Percentiles rank a stretch among this genome's conserved stretches.
Conservation (phyloP, 2,888 invertebrate species). For the Scelioninae gen. 1 region DNA sequence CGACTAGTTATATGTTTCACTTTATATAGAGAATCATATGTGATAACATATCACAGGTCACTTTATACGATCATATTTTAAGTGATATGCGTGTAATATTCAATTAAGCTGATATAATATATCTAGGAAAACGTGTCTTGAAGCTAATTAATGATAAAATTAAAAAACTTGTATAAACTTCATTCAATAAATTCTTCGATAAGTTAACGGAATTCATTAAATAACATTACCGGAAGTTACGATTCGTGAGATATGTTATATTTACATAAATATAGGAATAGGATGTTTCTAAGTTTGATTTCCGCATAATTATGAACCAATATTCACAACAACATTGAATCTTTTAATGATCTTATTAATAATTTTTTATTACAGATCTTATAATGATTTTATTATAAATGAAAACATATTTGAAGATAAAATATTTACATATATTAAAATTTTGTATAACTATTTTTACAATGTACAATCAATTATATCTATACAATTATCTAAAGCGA, state of each 20-base stretch:
- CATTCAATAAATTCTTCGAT: neutral
- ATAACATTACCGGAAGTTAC: neutral
- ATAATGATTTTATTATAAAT: no score
- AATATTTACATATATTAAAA: no score
- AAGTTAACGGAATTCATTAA: no score
- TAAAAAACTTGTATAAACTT: neutral
- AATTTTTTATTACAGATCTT: no score
- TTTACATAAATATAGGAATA: no score
- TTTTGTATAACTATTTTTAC: no score
- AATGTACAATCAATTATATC: no score
- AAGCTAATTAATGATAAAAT: neutral
- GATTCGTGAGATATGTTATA: neutral
- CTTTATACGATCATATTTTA: conserved; percentile 8
- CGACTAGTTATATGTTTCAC: neutral
- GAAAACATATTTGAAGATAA: no score
- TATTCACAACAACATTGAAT: neutral
- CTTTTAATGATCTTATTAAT: no score
- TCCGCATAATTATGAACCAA: neutral
- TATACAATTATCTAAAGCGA: no score
- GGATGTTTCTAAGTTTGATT: no score
- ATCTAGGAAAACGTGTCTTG: neutral
- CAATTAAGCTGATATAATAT: conserved; percentile 8
- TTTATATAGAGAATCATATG: neutral
- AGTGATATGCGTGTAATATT: conserved; percentile 12
- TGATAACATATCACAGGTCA: neutral